Conservation (phyloP, 2,113 vertebrate genomes). For the Zosterops hypoxanthus region DNA sequence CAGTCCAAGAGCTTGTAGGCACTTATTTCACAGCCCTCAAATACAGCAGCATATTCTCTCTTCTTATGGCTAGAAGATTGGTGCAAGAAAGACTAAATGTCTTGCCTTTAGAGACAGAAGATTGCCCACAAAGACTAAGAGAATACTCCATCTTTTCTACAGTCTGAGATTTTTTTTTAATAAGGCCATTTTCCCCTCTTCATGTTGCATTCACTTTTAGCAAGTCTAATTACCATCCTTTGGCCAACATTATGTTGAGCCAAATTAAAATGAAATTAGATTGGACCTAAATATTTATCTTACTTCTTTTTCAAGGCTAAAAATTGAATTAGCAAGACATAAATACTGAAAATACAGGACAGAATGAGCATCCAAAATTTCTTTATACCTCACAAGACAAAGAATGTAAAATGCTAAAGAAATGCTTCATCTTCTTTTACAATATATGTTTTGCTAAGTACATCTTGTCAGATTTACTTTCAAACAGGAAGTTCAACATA, state of each 20-base stretch:
- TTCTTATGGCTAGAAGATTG: background rate
- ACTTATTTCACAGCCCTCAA: background rate
- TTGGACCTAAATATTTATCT: background rate
- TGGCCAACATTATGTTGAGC: background rate
- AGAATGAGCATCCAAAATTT: background rate
- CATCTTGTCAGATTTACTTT: conserved; percentile 55
- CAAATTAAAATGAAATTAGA: background rate
- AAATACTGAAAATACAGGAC: background rate
- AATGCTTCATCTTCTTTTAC: background rate
- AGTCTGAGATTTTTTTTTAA: background rate
- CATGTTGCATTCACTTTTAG: background rate
- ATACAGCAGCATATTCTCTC: background rate
- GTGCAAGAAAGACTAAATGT: background rate
- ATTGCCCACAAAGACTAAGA: background rate
- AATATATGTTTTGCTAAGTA: conserved; percentile 8
- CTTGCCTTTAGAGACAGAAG: background rate
- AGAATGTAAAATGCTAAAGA: background rate
- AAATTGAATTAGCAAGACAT: background rate
- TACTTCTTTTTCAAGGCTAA: background rate
- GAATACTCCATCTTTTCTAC: background rate
- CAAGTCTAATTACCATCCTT: background rate
- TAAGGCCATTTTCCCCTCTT: background rate
- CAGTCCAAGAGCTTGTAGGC: background rate
- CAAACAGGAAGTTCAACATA: conserved; percentile 27
- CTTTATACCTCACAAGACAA: background rate